A percentile compares a stretch with the other conserved stretches of the same genome.
Evolutionary conservation across 30 jellyfish, hydroid and myxozoan species (phyloP).

Genomic region (Nemopilema nomurai): DNA sequence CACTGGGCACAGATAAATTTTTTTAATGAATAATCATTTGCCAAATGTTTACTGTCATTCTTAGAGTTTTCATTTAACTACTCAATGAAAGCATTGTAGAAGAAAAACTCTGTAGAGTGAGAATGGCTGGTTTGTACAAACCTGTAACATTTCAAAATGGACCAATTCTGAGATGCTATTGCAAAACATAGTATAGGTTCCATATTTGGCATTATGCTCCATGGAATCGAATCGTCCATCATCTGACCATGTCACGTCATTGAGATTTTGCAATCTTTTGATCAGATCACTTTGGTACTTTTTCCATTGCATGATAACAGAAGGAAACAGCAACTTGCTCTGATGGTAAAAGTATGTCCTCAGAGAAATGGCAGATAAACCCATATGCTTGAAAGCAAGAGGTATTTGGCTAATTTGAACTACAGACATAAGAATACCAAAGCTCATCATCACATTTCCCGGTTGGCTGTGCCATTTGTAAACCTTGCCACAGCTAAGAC

Average conservation of each 20-base stretch:
- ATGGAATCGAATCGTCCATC: background rate
- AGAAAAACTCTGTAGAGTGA: background rate
- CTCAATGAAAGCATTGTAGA: background rate
- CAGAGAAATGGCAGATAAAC: conserved; percentile 14
- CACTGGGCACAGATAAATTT: background rate
- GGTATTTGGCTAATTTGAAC: conserved; percentile 14
- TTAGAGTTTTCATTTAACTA: background rate
- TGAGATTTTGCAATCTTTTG: background rate
- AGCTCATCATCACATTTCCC: conserved; percentile 28
- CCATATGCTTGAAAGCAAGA: conserved; percentile 40
- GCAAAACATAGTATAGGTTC: background rate
- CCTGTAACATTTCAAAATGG: background rate
- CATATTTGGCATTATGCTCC: background rate
- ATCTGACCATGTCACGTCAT: background rate
- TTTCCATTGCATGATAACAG: background rate
- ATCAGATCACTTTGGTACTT: background rate
- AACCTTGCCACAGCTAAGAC: conserved; percentile 18
- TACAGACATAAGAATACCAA: conserved; percentile 9
- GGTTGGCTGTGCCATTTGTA: conserved; percentile 31
- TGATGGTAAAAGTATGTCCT: conserved; percentile 13
- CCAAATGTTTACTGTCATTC: background rate
- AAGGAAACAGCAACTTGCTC: background rate
- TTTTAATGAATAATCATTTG: background rate
- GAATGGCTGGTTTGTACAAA: background rate
- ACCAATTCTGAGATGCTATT: background rate